phyloP scores from a whole-genome alignment of 30 jellyfish, hydroid and myxozoan species.

The Morbakka virulenta region DNA sequence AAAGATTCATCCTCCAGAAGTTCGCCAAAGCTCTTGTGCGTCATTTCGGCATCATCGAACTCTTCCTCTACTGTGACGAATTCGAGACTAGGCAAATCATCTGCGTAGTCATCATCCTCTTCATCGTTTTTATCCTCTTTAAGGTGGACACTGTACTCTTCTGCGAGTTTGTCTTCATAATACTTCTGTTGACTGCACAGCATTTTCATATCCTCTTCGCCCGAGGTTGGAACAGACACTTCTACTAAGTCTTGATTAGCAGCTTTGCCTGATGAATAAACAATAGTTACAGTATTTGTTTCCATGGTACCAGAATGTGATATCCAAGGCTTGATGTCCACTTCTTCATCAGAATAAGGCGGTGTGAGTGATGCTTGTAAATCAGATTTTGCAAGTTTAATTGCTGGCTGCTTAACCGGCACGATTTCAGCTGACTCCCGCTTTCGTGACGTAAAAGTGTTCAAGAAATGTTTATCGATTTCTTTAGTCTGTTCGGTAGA shows the following conservation, averaged over 20 bases:
- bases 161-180: conserved; percentile 47
- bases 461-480: conserved; percentile 3
- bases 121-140: conserved; percentile 6
- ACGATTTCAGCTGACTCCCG: not conserved
- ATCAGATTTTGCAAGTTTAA: not conserved
- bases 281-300: too few species aligned
- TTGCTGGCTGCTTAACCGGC: not conserved
- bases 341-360: not conserved
- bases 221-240: conserved; percentile 57
- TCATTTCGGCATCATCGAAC: not conserved
- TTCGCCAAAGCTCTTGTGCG: conserved; percentile 2
- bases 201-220: conserved; percentile 71
- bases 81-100: conserved; percentile 64
- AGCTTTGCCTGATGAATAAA: not conserved
- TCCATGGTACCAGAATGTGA: not conserved
- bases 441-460: conserved; percentile 4
- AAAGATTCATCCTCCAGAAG: conserved; percentile 27
- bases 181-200: conserved; percentile 45
- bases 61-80: conserved; percentile 12
- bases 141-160: conserved; percentile 11
- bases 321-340: not conserved
- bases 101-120: conserved; percentile 43
- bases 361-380: not conserved
- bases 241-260: conserved; percentile 60
- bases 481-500: conserved; percentile 69